Evolutionary conservation across 2,888 invertebrate genomes (phyloP).

Genomic region (Patella pellucida): DNA sequence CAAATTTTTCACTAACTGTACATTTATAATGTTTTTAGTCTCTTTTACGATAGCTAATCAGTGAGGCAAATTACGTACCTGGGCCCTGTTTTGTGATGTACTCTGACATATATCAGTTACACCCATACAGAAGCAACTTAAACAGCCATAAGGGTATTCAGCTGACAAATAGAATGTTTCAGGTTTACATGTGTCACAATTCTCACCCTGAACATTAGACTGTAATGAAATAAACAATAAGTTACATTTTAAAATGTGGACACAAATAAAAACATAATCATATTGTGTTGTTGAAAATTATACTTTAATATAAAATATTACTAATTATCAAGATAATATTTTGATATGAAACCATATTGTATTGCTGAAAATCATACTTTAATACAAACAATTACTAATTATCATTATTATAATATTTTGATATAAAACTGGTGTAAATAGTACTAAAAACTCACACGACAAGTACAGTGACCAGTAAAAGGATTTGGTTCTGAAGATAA

Average conservation of each 20-base stretch:
- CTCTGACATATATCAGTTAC: constrained; percentile 84
- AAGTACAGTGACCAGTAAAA: constrained; percentile 76
- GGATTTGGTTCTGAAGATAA: constrained; percentile 73
- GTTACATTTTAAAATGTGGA: not conserved
- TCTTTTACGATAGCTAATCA: no score
- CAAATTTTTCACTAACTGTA: no score
- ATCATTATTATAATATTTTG: no score
- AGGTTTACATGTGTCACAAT: constrained; percentile 88
- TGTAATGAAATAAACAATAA: constrained; percentile 59
- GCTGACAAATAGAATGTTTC: constrained; percentile 87
- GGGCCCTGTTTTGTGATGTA: constrained; percentile 82
- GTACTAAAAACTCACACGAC: constrained; percentile 76
- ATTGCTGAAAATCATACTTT: no score
- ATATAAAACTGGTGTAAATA: no score
- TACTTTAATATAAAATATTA: no score
- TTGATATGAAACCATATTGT: no score
- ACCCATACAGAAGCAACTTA: constrained; percentile 96
- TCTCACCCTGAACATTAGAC: constrained; percentile 82
- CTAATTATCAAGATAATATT: no score
- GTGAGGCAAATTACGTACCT: constrained; percentile 72
- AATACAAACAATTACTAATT: no score
- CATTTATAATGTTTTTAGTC: no score
- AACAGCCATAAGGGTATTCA: constrained; percentile 88
- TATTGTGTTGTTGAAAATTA: no score
- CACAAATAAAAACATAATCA: no score